A percentile compares a stretch with the other conserved stretches of the same genome.
Evolutionary conservation across 1,140 invertebrate genomes (phyloP).

Genomic region (Pseudomyrmex gracilis): DNA sequence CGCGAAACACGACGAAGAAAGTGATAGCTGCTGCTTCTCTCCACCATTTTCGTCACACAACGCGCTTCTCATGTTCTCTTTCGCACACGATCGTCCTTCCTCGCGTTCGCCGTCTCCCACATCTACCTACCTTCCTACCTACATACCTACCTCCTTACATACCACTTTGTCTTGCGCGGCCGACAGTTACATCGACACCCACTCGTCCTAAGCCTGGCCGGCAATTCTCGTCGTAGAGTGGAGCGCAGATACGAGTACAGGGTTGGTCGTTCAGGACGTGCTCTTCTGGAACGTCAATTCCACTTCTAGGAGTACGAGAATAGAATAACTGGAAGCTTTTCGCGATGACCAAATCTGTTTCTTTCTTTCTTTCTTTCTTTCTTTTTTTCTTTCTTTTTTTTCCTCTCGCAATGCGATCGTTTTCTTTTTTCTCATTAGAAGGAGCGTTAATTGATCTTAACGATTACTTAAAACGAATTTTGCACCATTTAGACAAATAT

Average conservation of each 20-base stretch:
- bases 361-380: neutral
- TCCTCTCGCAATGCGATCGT: neutral
- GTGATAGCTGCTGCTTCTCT: constrained; percentile 48
- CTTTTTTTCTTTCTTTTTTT: constrained; percentile 6
- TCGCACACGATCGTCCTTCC: neutral
- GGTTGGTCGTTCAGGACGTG: neutral
- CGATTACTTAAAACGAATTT: neutral
- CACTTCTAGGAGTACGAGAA: constrained; percentile 15
- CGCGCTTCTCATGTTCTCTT: neutral
- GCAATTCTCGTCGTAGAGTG: constrained; percentile 16
- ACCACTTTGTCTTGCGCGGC: constrained; percentile 59
- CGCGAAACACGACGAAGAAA: constrained; percentile 61
- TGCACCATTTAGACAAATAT: neutral
- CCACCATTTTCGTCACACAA: neutral
- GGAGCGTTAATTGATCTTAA: neutral
- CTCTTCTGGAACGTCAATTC: constrained; percentile 31
- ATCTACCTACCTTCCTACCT: constrained; percentile 12
- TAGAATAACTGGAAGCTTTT: constrained; percentile 49
- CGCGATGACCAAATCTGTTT: constrained; percentile 27
- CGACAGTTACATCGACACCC: constrained; percentile 62
- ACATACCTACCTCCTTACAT: neutral
- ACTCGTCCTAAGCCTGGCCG: constrained; percentile 52
- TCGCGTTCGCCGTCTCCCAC: neutral
- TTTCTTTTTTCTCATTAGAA: neutral
- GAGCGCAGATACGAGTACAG: constrained; percentile 5